Conservation (phyloP, 2,888 invertebrate genomes). For the Zaprionus bogoriensis region DNA sequence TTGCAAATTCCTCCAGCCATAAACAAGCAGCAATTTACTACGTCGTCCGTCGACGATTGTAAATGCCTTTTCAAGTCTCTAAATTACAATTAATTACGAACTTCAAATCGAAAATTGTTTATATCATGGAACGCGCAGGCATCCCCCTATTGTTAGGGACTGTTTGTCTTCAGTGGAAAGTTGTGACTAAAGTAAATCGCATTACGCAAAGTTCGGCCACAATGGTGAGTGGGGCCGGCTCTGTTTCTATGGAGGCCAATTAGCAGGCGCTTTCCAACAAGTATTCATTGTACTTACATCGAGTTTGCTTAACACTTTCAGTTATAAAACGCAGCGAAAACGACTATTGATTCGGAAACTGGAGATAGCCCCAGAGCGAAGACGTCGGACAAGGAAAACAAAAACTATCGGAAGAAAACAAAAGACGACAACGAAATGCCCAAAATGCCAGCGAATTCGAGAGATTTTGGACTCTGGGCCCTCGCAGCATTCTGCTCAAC, state of each 20-base stretch:
- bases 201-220: constrained; percentile 25
- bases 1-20: constrained; percentile 57
- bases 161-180: constrained; percentile 46
- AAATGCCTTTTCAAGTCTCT: constrained; percentile 21
- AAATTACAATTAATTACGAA: constrained; percentile 66
- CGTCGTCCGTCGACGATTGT: background rate
- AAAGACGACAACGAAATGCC: constrained; percentile 19
- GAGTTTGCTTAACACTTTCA: constrained; percentile 58
- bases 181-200: constrained; percentile 36
- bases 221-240: constrained; percentile 34
- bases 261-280: constrained; percentile 54
- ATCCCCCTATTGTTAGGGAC: background rate
- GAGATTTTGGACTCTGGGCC: constrained; percentile 49
- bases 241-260: constrained; percentile 54
- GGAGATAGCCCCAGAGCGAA: constrained; percentile 3
- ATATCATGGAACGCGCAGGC: constrained; percentile 26
- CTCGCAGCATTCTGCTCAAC: constrained; percentile 60
- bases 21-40: constrained; percentile 51
- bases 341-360: constrained; percentile 30
- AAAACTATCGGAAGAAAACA: background rate
- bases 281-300: constrained; percentile 22
- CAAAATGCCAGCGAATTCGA: constrained; percentile 44
- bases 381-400: background rate
- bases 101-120: constrained; percentile 55
- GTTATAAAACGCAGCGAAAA: constrained; percentile 25